Evolutionary conservation across 1,140 invertebrate species (phyloP), one percentile per base, ranked within the genome.

Genomic region (Brachionus rubens): DNA sequence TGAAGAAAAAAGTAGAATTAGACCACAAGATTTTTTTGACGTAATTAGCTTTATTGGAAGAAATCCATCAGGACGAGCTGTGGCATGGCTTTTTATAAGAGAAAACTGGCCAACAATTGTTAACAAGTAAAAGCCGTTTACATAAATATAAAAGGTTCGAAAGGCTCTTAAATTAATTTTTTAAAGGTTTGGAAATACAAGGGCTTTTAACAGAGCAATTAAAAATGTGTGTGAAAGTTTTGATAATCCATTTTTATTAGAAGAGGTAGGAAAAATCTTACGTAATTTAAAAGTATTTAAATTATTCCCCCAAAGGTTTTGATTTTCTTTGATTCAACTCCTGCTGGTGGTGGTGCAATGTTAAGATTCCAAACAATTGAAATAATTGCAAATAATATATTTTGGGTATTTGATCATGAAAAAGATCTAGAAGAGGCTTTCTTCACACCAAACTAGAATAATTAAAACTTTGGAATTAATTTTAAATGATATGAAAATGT

Each of bases 1-100:
- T 1, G 40, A 36, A 48, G 68, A 72, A 14, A 50, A 72, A 41
- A 50, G 30, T 21, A 24, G 6, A 41, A 54, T 75, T 5, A 54
- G 26, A 33, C 24, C 48, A 43, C 72, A 75, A 75, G 72, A 75
- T n/a, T 75, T 75, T 43, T 75, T 59, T 26, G 7, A 47, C 41
- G 21, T 75, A 48, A 16, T 75, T 16, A 41, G 26, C 3, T 41
- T 12, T 46, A 40, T 75, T 1, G 36, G 72, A 28, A 30, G 41
- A 36, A 54, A 75, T 46, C 72, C 72, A 10, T 47, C 72, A 1
- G 72, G 72, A 40, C 10, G 72, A 54, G 21, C 54, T 21, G 33
- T 56, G 5, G 50, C 30, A 28, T 75, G 72, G 72, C 5, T 30
- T 14, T 75, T 75, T 46, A 24, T 54, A 0, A 41, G 48, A 40